Evolutionary conservation across 1,140 invertebrate species (phyloP), one percentile per base, ranked within the genome.

Genomic region (Zaprionus ornatus): DNA sequence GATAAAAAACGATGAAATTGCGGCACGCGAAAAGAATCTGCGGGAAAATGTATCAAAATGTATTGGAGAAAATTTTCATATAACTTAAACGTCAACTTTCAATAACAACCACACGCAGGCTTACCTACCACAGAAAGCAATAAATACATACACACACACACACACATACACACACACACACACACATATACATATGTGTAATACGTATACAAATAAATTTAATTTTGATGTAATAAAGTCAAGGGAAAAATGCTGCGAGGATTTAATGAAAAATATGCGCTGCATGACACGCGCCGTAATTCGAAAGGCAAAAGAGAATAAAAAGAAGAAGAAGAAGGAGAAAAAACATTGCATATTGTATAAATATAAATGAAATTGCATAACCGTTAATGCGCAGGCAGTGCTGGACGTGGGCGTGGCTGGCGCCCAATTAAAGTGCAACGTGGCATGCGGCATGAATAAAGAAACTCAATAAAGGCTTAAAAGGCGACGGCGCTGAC

Each of bases 201-300:
- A 45, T 40, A 40, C 45, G n/a, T 55, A 21, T 67, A 32, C 54
- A 63, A 69, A 74, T 56, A 74, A 62, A 86, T 80, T 87, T 59
- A 82, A 74, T 86, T 86, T 74, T 86, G 72, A 77, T 73, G 35
- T 77, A 74, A 87, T 87, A 87, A 82, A 87, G 55, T 82, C 52
- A 71, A 61, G 62, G 45, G 25, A 80, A 63, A 87, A 79, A 77
- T 79, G 52, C 52, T 65, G 67, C 21, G 66, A 23, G 52, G 42
- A 85, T 80, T 82, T 66, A 82, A 87, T 87, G 56, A 80, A 86
- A 80, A 73, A 73, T 45, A 65, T 52, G 37, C 32, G 21, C n/a
- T 17, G n/a, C n/a, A 45, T 35, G 62, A 32, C 63, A 57, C 6
- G 48, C 21, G 25, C 10, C 19, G 45, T 50, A 50, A 63, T 55